Evolutionary conservation across 2,797 vertebrate species (phyloP).

Genomic region (Geotrypetes seraphini): DNA sequence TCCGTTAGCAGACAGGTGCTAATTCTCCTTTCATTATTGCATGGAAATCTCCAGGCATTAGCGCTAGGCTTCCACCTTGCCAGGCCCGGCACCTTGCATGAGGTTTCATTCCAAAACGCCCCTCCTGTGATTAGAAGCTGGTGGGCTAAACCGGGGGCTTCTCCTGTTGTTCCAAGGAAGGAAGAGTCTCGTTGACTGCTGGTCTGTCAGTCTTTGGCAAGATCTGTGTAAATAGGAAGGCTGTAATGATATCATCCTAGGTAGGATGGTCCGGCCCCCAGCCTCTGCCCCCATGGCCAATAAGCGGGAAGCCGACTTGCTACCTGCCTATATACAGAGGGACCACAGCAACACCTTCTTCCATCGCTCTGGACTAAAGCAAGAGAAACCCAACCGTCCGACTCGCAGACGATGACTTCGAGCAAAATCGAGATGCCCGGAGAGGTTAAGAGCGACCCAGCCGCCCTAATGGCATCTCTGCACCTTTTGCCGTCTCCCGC

Average conservation of each 20-base stretch:
- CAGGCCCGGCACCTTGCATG: no score
- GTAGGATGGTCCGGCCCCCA: conserved; percentile 76
- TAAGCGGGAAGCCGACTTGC: conserved; percentile 78
- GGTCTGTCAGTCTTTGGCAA: conserved; percentile 24
- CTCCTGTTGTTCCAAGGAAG: neutral
- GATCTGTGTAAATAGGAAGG: conserved; percentile 70
- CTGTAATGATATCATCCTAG: conserved; percentile 57
- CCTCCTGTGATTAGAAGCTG: no score
- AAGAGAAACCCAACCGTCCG: neutral
- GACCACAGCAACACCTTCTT: conserved; percentile 59
- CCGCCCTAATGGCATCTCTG: conserved; percentile 90
- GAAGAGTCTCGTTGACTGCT: neutral
- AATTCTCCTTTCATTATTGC: neutral
- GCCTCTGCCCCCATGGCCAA: conserved; percentile 69
- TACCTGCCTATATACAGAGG: conserved; percentile 96
- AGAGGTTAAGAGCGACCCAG: conserved; percentile 86
- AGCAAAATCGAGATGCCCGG: conserved; percentile 88
- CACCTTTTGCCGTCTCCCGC: conserved; percentile 89
- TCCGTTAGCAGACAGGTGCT: conserved; percentile 7
- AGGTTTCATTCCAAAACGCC: neutral
- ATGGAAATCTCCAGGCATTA: neutral
- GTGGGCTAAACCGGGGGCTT: neutral
- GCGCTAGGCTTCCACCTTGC: neutral
- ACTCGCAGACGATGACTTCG: conserved; percentile 76
- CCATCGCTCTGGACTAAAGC: conserved; percentile 36